Evolutionary conservation across 2,888 invertebrate species (phyloP).

Genomic region (Tolmerus cingulatus): DNA sequence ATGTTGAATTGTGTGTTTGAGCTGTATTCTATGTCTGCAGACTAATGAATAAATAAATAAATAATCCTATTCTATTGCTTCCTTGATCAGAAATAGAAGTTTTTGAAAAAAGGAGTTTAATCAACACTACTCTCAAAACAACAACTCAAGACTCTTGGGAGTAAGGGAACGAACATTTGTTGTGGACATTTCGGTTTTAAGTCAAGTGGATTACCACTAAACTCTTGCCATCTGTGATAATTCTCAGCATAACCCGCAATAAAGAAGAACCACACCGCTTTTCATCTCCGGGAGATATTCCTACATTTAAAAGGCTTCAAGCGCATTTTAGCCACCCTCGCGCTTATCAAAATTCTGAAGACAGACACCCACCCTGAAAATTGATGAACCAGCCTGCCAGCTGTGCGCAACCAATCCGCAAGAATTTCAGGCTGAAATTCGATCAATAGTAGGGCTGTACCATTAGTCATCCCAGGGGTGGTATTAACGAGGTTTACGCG

Average conservation of each 20-base stretch:
- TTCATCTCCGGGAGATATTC: neutral
- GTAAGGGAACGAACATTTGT: neutral
- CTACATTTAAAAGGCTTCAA: neutral
- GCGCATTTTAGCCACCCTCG: neutral
- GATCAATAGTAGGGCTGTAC: neutral
- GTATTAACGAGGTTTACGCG: neutral
- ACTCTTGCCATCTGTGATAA: neutral
- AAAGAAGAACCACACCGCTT: neutral
- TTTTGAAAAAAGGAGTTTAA: neutral
- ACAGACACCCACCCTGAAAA: neutral
- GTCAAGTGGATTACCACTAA: constrained; percentile 17
- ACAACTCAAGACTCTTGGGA: neutral
- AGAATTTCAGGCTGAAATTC: neutral
- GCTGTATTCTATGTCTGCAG: too few relatives aligned
- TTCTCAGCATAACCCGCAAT: neutral
- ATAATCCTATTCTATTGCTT: too few relatives aligned
- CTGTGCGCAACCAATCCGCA: neutral
- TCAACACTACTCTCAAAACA: neutral
- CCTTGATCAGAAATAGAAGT: neutral
- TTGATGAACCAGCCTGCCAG: neutral
- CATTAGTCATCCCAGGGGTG: neutral
- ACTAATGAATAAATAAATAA: too few relatives aligned
- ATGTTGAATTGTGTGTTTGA: too few relatives aligned
- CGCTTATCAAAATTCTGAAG: neutral
- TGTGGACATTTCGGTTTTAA: neutral